A percentile compares a stretch with the other conserved stretches of the same genome.
Conservation (phyloP, 2,888 invertebrate genomes). For the Mechanitis mazaeus region DNA sequence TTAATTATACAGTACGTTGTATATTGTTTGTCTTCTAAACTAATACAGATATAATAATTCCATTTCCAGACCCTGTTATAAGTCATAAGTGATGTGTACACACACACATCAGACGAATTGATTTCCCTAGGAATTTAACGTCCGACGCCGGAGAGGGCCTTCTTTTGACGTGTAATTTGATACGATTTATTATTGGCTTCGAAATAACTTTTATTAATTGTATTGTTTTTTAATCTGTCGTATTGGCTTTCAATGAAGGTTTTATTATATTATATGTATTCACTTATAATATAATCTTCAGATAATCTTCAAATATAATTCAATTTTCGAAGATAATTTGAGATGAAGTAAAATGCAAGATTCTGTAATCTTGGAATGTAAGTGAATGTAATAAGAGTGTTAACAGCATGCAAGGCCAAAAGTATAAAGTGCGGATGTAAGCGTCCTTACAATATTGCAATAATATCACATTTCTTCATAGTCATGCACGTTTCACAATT, state of each 20-base stretch:
- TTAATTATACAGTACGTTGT: too few species aligned
- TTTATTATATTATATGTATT: not conserved
- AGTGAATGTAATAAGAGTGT: constrained; percentile 14
- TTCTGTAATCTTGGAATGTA: constrained; percentile 10
- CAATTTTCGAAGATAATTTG: not conserved
- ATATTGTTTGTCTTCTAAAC: too few species aligned
- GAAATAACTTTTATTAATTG: not conserved
- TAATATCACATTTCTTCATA: constrained; percentile 41
- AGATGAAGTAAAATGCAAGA: constrained; percentile 1
- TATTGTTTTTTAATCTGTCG: not conserved
- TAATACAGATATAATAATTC: too few species aligned
- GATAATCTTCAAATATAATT: not conserved
- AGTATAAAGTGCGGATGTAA: constrained; percentile 38
- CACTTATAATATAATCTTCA: not conserved
- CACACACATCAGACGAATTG: not conserved
- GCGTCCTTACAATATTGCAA: constrained; percentile 39
- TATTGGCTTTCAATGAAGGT: not conserved
- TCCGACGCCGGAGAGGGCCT: not conserved
- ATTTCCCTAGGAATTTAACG: constrained; percentile 4
- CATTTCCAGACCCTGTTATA: too few species aligned
- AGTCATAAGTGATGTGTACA: too few species aligned
- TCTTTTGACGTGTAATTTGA: not conserved
- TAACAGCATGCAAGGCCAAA: constrained; percentile 37
- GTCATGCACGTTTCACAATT: constrained; percentile 26
- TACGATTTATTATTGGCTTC: not conserved